Percentiles rank a stretch among this genome's conserved stretches.
phyloP scores from a whole-genome alignment of 2,797 vertebrate species.

The Argentina silus region DNA sequence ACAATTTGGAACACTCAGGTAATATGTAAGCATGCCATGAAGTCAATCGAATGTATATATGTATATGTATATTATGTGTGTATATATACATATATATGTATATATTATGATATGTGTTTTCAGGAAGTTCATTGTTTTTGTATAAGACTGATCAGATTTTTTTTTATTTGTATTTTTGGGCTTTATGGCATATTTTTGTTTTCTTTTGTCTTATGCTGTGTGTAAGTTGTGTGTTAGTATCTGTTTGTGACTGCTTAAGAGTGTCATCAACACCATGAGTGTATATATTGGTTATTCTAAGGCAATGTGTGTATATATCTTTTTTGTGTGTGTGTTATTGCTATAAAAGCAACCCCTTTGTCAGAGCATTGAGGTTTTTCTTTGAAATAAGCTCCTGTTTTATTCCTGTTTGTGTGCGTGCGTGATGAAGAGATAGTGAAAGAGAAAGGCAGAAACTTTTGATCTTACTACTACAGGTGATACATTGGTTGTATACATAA shows the following conservation, averaged over 20 bases:
- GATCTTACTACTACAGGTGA: background rate
- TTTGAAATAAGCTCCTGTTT: too few relatives aligned
- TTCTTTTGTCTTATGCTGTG: background rate
- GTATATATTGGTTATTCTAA: too few relatives aligned
- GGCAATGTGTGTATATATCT: too few relatives aligned
- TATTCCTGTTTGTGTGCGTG: too few relatives aligned
- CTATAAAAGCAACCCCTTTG: too few relatives aligned
- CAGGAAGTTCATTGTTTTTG: background rate
- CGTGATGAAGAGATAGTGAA: background rate
- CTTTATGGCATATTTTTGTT: background rate
- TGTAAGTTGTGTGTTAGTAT: too few relatives aligned
- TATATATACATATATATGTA: background rate
- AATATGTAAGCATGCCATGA: background rate
- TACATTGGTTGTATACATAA: background rate
- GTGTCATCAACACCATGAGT: too few relatives aligned
- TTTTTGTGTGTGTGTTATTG: too few relatives aligned
- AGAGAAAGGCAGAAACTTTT: background rate
- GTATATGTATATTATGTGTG: background rate
- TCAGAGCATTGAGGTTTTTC: too few relatives aligned
- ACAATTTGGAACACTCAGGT: background rate
- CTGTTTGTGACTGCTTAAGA: too few relatives aligned
- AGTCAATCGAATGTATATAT: background rate
- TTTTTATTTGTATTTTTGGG: background rate
- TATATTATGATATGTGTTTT: background rate
- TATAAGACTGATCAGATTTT: background rate